Percentiles rank a stretch among this genome's conserved stretches.
phyloP scores from a whole-genome alignment of 2,888 invertebrate species.

The Latrodectus hesperus region DNA sequence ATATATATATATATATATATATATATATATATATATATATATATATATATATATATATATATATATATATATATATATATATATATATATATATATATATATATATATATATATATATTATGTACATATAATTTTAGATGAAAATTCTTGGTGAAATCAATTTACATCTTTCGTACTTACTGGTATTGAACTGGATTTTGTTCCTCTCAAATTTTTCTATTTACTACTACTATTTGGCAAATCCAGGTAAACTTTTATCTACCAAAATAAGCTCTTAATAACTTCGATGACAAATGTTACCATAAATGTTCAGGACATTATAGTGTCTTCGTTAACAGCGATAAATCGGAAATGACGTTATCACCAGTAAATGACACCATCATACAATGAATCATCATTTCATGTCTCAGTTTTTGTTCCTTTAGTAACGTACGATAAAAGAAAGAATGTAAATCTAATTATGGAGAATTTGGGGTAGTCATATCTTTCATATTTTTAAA shows the following conservation, averaged over 20 bases:
- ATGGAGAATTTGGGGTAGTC: neutral
- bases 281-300: slow-evolving; percentile 13
- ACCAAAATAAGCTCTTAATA: neutral
- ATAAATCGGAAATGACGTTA: slow-evolving; percentile 18
- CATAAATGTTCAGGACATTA: slow-evolving; percentile 36
- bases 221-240: too few species aligned
- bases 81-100: too few species aligned
- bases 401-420: neutral
- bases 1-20: too few species aligned
- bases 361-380: slow-evolving; percentile 32
- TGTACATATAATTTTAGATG: too few species aligned
- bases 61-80: too few species aligned
- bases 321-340: slow-evolving; percentile 1
- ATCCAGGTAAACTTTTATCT: neutral
- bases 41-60: too few species aligned
- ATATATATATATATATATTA: too few species aligned
- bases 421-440: neutral
- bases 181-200: too few species aligned
- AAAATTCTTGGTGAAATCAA: too few species aligned
- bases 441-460: neutral
- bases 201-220: too few species aligned
- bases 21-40: too few species aligned
- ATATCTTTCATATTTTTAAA: neutral
- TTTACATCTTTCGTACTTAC: too few species aligned
- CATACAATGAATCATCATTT: slow-evolving; percentile 41